Base-by-base conservation (phyloP, 2,888 invertebrate species). In the Aphrophora alni region DNA sequence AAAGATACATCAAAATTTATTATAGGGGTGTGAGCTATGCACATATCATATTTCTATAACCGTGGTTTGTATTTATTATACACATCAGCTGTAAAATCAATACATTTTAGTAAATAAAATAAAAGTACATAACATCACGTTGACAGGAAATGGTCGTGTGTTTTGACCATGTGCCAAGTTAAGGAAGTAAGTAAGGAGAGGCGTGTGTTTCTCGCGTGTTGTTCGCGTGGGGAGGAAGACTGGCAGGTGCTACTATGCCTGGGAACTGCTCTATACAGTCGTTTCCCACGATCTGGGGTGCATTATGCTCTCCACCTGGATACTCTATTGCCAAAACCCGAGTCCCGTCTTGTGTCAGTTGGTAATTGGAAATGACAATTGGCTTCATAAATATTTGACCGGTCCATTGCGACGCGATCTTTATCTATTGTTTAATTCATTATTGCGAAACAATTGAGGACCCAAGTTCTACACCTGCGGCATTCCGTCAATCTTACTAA, bases 121-220 rank as follows among this genome's bases (percentile, higher is more conserved):
- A 33, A 69, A 24, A 38, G 14, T n/a, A n/a, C 71, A n/a, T 70
- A 69, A 33, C 24, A 25, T 24, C n/a, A 72, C 72, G 38, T 38
- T 69, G 28, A 28, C 71, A 69, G 69, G 78, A 78, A 68, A 68
- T 17, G 76, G 76, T 27, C 59, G 77, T n/a, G 77, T n/a, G 59
- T 59, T 59, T 59, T 59, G 59, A 71, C 25, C 69, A 75, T 76
- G 75, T 76, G 80, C 76, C 76, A 69, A 38, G 79, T 68, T 73
- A 68, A 33, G 75, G 69, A n/a, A n/a, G n/a, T n/a, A n/a, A n/a
- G n/a, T n/a, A n/a, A n/a, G n/a, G n/a, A n/a, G n/a, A 75, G 72
- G 76, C 71, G 80, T 51, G 71, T 75, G 75, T 75, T 75, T 73
- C 59, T 73, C 77, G 77, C 75, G 78, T 78, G 78, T 75, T 38